Evolutionary conservation across 2,113 vertebrate species (phyloP).

Genomic region (Catharus minimus): DNA sequence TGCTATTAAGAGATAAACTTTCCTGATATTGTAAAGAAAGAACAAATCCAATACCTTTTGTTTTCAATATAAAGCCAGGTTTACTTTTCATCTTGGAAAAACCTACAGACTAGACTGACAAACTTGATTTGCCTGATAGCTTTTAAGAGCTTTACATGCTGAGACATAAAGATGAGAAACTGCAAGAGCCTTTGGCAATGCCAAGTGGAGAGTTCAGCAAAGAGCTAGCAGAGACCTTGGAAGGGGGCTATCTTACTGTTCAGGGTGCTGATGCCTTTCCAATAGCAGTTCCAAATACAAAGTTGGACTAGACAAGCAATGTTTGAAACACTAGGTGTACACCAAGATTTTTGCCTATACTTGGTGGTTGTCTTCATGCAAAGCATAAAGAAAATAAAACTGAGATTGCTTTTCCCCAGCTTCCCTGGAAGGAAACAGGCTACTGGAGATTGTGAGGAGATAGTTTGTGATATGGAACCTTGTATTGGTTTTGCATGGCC

Average conservation of each 20-base stretch:
- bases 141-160: background rate
- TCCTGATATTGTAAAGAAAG: background rate
- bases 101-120: background rate
- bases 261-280: background rate
- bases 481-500: background rate
- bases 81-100: background rate
- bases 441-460: background rate
- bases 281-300: background rate
- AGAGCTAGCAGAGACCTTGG: background rate
- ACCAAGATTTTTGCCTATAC: background rate
- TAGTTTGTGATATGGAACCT: background rate
- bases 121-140: background rate
- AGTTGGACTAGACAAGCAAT: background rate
- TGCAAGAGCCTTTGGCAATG: background rate
- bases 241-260: background rate
- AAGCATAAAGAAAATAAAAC: background rate
- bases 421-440: background rate
- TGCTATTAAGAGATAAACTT: background rate
- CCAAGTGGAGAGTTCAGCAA: background rate
- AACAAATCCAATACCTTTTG: background rate
- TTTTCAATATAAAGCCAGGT: background rate
- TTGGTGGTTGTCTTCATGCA: background rate
- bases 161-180: background rate
- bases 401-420: background rate
- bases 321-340: background rate